Evolutionary conservation across 2,888 invertebrate species (phyloP).

Genomic region (Eristalis intricaria): DNA sequence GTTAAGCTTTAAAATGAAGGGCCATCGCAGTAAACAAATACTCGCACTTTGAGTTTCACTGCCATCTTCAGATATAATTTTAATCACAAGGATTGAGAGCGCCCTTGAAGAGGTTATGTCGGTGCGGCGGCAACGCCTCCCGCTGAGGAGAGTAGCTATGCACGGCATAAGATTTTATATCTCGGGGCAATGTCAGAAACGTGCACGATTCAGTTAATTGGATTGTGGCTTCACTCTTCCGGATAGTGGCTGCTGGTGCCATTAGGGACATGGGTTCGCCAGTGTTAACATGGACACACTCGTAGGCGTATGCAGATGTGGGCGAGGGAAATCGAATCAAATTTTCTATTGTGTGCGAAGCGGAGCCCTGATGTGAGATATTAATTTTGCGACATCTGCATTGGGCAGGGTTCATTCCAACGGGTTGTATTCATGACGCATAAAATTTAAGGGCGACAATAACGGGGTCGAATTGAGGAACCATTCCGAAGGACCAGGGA

Average conservation of each 20-base stretch:
- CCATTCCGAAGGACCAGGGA: neutral
- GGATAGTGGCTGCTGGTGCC: neutral
- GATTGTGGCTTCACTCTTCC: neutral
- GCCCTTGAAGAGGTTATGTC: neutral
- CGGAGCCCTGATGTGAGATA: neutral
- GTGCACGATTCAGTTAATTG: constrained; percentile 11
- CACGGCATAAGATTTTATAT: neutral
- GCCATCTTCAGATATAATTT: neutral
- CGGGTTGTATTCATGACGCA: neutral
- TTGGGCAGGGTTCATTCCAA: neutral
- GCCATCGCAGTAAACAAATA: neutral
- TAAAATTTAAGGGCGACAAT: neutral
- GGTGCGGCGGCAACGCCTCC: neutral
- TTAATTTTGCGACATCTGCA: neutral
- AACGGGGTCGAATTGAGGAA: neutral
- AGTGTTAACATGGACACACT: no score
- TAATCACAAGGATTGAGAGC: neutral
- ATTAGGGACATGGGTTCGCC: neutral
- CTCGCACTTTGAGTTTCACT: neutral
- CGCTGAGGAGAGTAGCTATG: neutral
- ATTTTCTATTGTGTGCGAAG: neutral
- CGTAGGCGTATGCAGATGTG: no score
- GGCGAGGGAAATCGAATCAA: neutral
- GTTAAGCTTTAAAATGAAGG: neutral
- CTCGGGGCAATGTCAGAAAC: neutral